A percentile compares a stretch with the other conserved stretches of the same genome.
These are phyloP conservation scores for Ariopsis seemanni DNA, from an alignment of 2,113 vertebrate genomes.

Conservation along the genomic window DNA sequence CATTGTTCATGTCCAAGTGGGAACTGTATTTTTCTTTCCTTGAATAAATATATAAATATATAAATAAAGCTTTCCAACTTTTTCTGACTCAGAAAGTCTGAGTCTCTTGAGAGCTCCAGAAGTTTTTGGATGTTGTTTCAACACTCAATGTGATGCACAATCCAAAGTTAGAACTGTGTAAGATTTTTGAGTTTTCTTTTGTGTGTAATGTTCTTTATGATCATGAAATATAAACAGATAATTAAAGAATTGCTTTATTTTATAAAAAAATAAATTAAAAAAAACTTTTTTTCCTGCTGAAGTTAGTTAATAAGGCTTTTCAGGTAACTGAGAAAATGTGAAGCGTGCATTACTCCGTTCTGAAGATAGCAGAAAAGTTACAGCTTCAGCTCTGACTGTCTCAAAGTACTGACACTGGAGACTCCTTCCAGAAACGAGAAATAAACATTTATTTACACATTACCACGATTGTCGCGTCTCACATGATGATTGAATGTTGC, in stretches of 20 bases:
- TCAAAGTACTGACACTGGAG: background rate
- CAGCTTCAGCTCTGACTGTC: background rate
- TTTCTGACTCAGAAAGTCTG: background rate
- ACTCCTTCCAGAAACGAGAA: background rate
- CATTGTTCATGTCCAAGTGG: background rate
- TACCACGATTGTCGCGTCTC: background rate
- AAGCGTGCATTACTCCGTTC: too few species aligned
- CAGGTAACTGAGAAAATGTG: too few species aligned
- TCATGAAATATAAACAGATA: background rate
- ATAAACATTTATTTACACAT: background rate
- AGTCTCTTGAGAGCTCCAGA: background rate
- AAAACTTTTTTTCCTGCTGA: background rate
- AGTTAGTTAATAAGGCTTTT: background rate
- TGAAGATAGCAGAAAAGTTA: background rate
- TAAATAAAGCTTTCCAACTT: background rate
- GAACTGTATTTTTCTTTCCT: background rate
- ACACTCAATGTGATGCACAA: background rate
- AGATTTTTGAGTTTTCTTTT: background rate
- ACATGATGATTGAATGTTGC: background rate
- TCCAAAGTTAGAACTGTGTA: background rate
- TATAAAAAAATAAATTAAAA: background rate
- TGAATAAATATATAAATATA: background rate
- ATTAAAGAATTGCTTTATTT: background rate
- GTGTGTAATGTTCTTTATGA: background rate
- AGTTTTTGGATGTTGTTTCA: background rate